Conservation (phyloP, 2,113 vertebrate species). For the Trichechus manatus region DNA sequence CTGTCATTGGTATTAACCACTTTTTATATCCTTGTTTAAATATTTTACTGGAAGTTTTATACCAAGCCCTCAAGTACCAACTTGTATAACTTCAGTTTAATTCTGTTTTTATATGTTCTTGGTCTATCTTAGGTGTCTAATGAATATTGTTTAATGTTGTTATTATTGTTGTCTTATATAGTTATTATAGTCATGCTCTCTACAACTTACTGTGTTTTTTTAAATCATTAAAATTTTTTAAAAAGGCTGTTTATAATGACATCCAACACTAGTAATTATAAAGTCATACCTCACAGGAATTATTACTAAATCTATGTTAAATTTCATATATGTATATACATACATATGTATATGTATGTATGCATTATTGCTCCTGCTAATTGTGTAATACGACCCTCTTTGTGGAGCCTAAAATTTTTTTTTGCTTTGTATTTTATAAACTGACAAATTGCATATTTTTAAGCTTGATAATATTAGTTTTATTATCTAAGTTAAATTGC, state of each 20-base stretch:
- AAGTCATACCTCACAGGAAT: not conserved
- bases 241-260: not conserved
- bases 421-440: constrained; percentile 82
- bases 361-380: constrained; percentile 16
- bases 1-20: not conserved
- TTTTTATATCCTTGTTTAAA: not conserved
- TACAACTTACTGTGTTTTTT: not conserved
- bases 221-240: not conserved
- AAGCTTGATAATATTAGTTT: too few relatives aligned
- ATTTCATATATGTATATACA: not conserved
- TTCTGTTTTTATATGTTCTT: not conserved
- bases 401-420: constrained; percentile 71
- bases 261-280: not conserved
- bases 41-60: constrained; percentile 37
- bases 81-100: not conserved
- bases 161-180: not conserved
- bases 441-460: constrained; percentile 66
- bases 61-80: not conserved
- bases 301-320: not conserved
- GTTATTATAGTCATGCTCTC: not conserved
- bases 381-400: constrained; percentile 66
- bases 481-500: too few relatives aligned
- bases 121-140: not conserved
- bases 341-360: too few relatives aligned
- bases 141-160: not conserved